Conservation (phyloP, 2,888 invertebrate species). For the Cremastinae sp. region DNA sequence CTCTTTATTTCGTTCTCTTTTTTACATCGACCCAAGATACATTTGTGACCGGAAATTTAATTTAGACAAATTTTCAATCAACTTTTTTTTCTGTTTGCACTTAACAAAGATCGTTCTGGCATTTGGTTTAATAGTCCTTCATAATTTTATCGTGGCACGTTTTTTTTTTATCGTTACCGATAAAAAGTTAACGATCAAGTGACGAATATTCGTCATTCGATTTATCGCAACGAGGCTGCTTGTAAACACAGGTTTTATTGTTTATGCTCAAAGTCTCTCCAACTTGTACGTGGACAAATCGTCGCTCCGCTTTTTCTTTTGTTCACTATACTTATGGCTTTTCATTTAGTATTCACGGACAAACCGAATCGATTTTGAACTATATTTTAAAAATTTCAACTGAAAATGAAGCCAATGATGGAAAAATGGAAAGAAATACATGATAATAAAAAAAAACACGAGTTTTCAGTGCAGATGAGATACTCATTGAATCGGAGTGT, state of each 20-base stretch:
- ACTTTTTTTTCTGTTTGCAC: no score
- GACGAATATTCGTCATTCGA: constrained; percentile 4
- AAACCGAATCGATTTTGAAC: no score
- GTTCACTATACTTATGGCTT: no score
- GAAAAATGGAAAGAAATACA: background rate
- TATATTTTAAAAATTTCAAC: no score
- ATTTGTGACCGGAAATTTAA: no score
- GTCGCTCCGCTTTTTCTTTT: no score
- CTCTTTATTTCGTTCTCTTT: background rate
- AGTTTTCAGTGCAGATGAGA: background rate
- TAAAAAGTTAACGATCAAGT: no score
- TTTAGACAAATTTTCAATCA: no score
- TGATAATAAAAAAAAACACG: background rate
- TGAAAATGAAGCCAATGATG: background rate
- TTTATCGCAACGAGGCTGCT: constrained; percentile 7
- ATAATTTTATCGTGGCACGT: background rate
- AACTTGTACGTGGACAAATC: background rate
- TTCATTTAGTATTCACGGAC: no score
- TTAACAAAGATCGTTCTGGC: no score
- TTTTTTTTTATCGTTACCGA: background rate
- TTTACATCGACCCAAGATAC: no score
- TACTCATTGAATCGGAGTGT: constrained; percentile 3
- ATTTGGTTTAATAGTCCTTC: no score
- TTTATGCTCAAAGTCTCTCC: constrained; percentile 5
- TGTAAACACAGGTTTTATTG: constrained; percentile 1